Evolutionary conservation across 2,797 vertebrate genomes (phyloP).

Genomic region (Eleutherodactylus coqui): DNA sequence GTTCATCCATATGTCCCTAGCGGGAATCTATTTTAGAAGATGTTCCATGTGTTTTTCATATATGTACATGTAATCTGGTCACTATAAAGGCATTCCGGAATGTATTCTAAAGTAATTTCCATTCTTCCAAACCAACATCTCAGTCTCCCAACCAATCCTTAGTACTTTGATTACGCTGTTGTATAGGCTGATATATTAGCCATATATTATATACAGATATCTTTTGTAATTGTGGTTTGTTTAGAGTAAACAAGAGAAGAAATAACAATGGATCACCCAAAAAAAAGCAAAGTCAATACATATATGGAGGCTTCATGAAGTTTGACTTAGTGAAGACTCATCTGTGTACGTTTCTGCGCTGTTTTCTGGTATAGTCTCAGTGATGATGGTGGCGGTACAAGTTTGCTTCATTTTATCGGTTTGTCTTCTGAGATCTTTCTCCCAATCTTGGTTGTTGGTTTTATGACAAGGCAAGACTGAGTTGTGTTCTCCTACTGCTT

Average conservation of each 20-base stretch:
- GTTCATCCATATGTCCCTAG: too few species aligned
- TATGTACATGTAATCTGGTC: background rate
- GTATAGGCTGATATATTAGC: background rate
- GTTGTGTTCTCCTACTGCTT: constrained; percentile 73
- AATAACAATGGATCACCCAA: background rate
- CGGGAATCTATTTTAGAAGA: background rate
- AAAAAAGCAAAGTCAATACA: background rate
- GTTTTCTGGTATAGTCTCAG: constrained; percentile 54
- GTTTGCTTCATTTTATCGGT: constrained; percentile 42
- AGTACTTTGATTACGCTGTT: background rate
- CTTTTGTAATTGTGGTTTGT: background rate
- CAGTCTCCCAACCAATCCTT: background rate
- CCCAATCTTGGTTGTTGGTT: constrained; percentile 68
- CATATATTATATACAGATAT: constrained; percentile 5
- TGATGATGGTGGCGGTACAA: constrained; percentile 20
- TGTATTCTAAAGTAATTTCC: background rate
- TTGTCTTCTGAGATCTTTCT: constrained; percentile 64
- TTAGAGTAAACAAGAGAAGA: background rate
- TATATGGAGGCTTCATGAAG: background rate
- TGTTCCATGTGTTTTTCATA: background rate
- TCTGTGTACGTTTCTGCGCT: background rate
- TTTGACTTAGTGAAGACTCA: constrained; percentile 3
- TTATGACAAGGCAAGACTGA: constrained; percentile 74
- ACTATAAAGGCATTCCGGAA: background rate
- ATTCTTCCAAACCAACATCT: background rate